Conservation (phyloP, 2,888 invertebrate genomes). For the Zeuzera pyrina region DNA sequence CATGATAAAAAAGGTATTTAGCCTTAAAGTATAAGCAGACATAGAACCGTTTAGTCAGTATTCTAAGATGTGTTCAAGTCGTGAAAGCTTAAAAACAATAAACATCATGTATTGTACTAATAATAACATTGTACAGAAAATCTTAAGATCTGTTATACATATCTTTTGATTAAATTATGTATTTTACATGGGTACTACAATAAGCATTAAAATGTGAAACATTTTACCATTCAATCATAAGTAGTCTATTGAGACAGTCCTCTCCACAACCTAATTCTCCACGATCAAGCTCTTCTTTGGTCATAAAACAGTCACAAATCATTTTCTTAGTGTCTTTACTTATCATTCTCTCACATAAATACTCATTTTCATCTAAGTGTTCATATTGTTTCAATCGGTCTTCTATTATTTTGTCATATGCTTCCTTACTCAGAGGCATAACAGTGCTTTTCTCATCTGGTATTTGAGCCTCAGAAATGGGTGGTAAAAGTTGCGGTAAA, state of each 20-base stretch:
- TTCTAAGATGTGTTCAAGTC: no score
- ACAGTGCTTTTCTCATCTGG: slow-evolving; percentile 22
- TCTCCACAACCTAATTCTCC: slow-evolving; percentile 94
- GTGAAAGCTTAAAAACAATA: no score
- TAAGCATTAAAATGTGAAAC: slow-evolving; percentile 2
- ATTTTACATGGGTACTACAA: slow-evolving; percentile 3
- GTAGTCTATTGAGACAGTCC: slow-evolving; percentile 95
- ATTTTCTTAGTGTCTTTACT: slow-evolving; percentile 94
- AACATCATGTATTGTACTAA: no score
- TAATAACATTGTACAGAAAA: background rate
- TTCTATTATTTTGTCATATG: slow-evolving; percentile 64
- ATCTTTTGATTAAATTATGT: background rate
- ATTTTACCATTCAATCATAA: slow-evolving; percentile 97
- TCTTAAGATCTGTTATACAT: background rate
- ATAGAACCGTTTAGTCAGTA: no score
- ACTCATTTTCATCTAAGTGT: slow-evolving; percentile 88
- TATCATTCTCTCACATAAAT: slow-evolving; percentile 85
- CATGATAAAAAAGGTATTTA: no score
- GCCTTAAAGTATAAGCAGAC: no score
- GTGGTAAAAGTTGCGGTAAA: slow-evolving; percentile 37
- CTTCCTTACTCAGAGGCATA: slow-evolving; percentile 44
- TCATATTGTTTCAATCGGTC: slow-evolving; percentile 82
- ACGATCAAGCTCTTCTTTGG: slow-evolving; percentile 87
- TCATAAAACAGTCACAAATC: slow-evolving; percentile 95
- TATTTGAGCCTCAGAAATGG: slow-evolving; percentile 33